phyloP scores from a whole-genome alignment of 2,113 vertebrate species.

The Aldabrachelys gigantea region DNA sequence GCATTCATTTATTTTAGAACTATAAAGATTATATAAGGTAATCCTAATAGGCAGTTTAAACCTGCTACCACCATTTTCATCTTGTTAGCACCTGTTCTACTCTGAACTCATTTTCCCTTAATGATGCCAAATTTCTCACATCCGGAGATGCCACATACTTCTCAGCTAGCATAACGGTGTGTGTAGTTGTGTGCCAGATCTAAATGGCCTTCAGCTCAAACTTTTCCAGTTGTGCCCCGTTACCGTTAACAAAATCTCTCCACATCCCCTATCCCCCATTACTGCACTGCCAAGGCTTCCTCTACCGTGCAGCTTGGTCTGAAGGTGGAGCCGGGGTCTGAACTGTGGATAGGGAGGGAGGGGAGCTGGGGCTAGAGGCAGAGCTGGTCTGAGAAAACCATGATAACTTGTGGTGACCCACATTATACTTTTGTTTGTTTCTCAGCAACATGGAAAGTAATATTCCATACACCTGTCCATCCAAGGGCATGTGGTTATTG shows the following conservation, averaged over 20 bases:
- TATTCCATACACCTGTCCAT: neutral
- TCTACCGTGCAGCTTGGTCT: too few relatives aligned
- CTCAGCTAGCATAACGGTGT: neutral
- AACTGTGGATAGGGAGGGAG: too few relatives aligned
- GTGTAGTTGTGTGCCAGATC: neutral
- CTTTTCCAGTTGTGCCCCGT: neutral
- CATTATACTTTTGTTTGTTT: neutral
- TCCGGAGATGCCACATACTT: neutral
- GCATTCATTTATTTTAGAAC: conserved; percentile 19
- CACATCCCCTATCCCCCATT: too few relatives aligned
- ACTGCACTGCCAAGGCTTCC: too few relatives aligned
- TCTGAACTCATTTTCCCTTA: neutral
- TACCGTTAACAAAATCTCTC: too few relatives aligned
- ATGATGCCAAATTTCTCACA: neutral
- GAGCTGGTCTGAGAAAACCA: neutral
- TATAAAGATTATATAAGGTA: neutral
- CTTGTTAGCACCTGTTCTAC: neutral
- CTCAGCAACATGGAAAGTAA: conserved; percentile 13
- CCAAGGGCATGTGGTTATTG: neutral
- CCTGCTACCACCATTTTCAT: neutral
- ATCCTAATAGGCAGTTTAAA: neutral
- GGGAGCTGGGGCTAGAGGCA: too few relatives aligned
- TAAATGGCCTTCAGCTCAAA: neutral
- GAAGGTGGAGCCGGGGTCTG: too few relatives aligned
- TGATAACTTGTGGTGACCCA: neutral